Evolutionary conservation across 2,888 invertebrate species (phyloP).

Genomic region (Pyrocoelia pectoralis): DNA sequence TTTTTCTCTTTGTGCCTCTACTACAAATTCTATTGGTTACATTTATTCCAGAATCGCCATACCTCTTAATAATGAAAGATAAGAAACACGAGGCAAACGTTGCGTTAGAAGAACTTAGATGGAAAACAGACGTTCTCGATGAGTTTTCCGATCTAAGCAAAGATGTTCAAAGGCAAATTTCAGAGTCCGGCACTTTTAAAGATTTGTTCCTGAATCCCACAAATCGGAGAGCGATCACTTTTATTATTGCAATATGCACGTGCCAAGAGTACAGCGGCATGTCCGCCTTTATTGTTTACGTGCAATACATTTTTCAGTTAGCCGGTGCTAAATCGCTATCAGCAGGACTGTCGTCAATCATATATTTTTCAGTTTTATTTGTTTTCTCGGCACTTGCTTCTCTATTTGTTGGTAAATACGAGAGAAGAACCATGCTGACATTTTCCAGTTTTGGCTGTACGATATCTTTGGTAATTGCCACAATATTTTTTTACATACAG

Average conservation of each 20-base stretch:
- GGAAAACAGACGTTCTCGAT: constrained; percentile 44
- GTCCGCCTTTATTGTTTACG: constrained; percentile 44
- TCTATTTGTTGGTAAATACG: constrained; percentile 47
- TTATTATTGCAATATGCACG: constrained; percentile 45
- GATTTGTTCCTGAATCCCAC: constrained; percentile 46
- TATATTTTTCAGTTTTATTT: constrained; percentile 41
- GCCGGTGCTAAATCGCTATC: constrained; percentile 47
- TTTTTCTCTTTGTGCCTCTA: constrained; percentile 67
- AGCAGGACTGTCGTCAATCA: constrained; percentile 48
- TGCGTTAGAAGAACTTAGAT: constrained; percentile 43
- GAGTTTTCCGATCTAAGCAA: constrained; percentile 43
- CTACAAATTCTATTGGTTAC: constrained; percentile 64
- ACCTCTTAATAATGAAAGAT: constrained; percentile 47
- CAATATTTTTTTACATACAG: constrained; percentile 48
- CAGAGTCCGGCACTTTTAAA: constrained; percentile 48
- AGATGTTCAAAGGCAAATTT: constrained; percentile 49
- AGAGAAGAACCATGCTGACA: constrained; percentile 46
- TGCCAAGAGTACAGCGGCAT: constrained; percentile 49
- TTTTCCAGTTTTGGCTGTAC: constrained; percentile 45
- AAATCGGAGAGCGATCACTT: constrained; percentile 47
- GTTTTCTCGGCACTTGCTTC: constrained; percentile 38
- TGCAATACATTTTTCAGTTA: constrained; percentile 50
- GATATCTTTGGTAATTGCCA: constrained; percentile 42
- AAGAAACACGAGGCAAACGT: constrained; percentile 43
- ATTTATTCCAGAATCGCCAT: constrained; percentile 69